Conservation (phyloP, 1,140 invertebrate species). For the Formica selysi region DNA sequence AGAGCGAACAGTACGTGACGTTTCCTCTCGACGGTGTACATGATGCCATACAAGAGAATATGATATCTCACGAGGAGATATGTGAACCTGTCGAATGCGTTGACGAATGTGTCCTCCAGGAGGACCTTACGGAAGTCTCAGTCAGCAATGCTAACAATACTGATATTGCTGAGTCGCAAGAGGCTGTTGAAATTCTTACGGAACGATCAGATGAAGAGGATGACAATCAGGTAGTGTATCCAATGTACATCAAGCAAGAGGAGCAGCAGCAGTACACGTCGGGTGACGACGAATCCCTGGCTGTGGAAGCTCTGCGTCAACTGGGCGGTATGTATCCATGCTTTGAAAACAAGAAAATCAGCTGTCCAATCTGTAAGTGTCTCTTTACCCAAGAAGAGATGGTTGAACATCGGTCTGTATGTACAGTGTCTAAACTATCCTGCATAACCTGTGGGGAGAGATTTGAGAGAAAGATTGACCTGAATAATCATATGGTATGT, state of each 20-base stretch:
- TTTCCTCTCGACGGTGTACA: constrained; percentile 80
- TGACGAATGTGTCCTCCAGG: constrained; percentile 76
- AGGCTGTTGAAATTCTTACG: constrained; percentile 75
- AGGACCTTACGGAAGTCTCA: constrained; percentile 72
- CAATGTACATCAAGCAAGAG: constrained; percentile 82
- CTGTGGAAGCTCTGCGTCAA: constrained; percentile 86
- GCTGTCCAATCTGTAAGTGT: constrained; percentile 74
- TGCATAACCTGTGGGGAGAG: constrained; percentile 81
- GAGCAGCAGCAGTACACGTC: constrained; percentile 80
- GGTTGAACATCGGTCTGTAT: constrained; percentile 76
- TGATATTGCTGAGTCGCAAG: constrained; percentile 70
- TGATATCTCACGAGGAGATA: constrained; percentile 82
- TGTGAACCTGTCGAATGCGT: constrained; percentile 80
- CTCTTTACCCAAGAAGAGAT: constrained; percentile 72
- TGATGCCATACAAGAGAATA: constrained; percentile 77
- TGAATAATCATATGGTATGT: constrained; percentile 85
- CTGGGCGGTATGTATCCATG: constrained; percentile 85
- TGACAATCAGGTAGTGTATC: constrained; percentile 75
- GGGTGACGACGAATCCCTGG: constrained; percentile 85
- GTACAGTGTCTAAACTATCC: constrained; percentile 73
- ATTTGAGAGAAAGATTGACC: constrained; percentile 83
- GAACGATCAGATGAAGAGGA: constrained; percentile 78
- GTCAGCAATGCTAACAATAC: constrained; percentile 62
- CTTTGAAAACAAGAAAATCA: constrained; percentile 80
- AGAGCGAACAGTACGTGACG: constrained; percentile 81